phyloP scores from a whole-genome alignment of 2,888 invertebrate genomes.

The Pandemis corylana region DNA sequence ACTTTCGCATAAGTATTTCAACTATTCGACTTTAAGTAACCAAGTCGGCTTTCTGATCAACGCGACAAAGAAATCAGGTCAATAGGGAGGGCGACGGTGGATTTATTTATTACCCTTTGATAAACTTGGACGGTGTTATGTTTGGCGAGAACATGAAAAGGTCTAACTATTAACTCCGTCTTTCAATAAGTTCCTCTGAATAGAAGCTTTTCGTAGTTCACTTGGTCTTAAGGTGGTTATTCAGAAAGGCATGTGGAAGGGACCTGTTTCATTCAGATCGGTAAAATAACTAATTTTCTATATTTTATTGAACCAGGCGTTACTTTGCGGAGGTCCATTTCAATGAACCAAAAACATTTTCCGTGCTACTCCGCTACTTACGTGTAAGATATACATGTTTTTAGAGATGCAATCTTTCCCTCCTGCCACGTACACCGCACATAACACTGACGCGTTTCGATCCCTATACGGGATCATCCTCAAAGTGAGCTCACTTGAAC shows the following conservation, averaged over 20 bases:
- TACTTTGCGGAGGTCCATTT: too few species aligned
- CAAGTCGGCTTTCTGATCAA: slow-evolving; percentile 5
- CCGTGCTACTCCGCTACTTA: too few species aligned
- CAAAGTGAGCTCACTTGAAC: too few species aligned
- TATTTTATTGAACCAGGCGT: too few species aligned
- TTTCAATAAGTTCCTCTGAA: slow-evolving; percentile 24
- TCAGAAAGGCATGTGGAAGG: background rate
- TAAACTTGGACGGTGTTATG: slow-evolving; percentile 29
- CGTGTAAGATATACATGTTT: too few species aligned
- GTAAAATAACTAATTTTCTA: too few species aligned
- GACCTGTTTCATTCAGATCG: too few species aligned
- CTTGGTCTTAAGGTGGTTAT: background rate
- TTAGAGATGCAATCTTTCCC: too few species aligned
- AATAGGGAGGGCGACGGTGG: slow-evolving; percentile 1
- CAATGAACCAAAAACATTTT: too few species aligned
- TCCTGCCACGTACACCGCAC: too few species aligned
- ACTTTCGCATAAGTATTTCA: background rate
- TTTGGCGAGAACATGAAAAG: slow-evolving; percentile 31
- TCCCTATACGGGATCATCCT: too few species aligned
- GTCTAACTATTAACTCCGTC: slow-evolving; percentile 29
- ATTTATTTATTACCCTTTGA: slow-evolving; percentile 33
- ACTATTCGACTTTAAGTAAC: slow-evolving; percentile 9
- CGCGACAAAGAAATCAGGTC: slow-evolving; percentile 24
- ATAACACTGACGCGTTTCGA: too few species aligned
- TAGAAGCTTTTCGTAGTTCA: slow-evolving; percentile 5